A percentile compares a stretch with the other conserved stretches of the same genome.
Evolutionary conservation across 2,113 vertebrate species (phyloP).

Genomic region (Furnarius figulus): DNA sequence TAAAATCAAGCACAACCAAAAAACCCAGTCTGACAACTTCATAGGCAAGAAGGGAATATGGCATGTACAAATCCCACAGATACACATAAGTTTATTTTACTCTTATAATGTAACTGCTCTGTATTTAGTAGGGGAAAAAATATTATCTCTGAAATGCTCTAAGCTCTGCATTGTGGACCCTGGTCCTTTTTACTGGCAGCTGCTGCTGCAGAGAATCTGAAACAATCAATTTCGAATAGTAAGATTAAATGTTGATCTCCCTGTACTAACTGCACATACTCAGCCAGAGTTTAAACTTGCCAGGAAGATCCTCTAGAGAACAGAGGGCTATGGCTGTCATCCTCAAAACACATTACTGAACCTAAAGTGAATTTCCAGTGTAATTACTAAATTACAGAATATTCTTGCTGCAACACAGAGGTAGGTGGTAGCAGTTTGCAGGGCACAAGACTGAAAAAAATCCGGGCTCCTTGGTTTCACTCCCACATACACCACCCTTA

Average conservation of each 20-base stretch:
- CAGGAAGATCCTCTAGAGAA: background rate
- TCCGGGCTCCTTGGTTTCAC: background rate
- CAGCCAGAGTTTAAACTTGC: conserved; percentile 6
- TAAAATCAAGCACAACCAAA: background rate
- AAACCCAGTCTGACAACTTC: background rate
- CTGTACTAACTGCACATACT: background rate
- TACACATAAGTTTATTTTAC: background rate
- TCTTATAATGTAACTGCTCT: background rate
- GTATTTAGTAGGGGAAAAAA: background rate
- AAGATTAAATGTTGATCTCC: background rate
- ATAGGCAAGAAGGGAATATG: background rate
- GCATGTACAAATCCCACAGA: background rate
- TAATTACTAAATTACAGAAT: background rate
- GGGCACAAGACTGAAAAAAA: background rate
- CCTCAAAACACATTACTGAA: background rate
- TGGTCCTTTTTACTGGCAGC: background rate
- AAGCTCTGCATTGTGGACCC: background rate
- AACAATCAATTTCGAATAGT: background rate
- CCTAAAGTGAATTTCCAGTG: background rate
- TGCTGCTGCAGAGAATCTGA: background rate
- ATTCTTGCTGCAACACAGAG: background rate
- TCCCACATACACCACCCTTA: background rate
- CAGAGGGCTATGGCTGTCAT: background rate
- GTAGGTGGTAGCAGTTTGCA: background rate
- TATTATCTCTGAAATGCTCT: background rate